Conservation (phyloP, 1,140 invertebrate species). For the Drosophila sucinea region DNA sequence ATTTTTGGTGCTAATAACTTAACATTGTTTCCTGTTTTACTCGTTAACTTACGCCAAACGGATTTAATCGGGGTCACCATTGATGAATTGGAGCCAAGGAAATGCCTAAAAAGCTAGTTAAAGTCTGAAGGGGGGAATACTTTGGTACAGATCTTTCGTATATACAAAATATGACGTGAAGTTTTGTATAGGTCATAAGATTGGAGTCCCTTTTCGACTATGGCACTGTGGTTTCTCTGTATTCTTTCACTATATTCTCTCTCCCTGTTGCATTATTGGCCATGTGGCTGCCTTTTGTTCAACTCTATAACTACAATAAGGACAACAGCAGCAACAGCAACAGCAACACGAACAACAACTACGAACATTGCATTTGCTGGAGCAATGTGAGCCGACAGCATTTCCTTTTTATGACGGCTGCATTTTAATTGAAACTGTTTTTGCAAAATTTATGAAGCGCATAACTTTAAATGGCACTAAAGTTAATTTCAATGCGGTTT, state of each 20-base stretch:
- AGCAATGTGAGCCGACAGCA: constrained; percentile 71
- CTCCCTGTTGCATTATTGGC: constrained; percentile 58
- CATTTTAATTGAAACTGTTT: constrained; percentile 81
- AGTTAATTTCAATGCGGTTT: constrained; percentile 79
- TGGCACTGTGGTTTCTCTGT: not conserved
- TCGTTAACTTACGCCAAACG: too few species aligned
- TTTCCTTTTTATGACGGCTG: constrained; percentile 81
- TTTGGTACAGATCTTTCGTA: too few species aligned
- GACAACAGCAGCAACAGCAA: constrained; percentile 30
- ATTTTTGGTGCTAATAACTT: too few species aligned
- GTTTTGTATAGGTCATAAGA: not conserved
- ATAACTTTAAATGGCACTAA: constrained; percentile 81
- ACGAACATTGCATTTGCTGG: constrained; percentile 62
- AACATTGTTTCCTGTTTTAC: too few species aligned
- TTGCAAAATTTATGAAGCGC: constrained; percentile 79
- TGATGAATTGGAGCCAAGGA: too few species aligned
- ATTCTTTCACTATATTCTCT: constrained; percentile 8
- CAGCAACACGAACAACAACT: constrained; percentile 39
- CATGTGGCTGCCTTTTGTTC: constrained; percentile 68
- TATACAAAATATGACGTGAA: not conserved
- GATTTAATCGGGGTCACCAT: too few species aligned
- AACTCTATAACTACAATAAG: constrained; percentile 43
- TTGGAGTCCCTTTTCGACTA: not conserved
- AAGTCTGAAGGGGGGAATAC: too few species aligned
- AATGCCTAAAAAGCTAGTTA: too few species aligned